A percentile compares a stretch with the other conserved stretches of the same genome.
Evolutionary conservation across 2,797 vertebrate genomes (phyloP).

Genomic region (Esox masquinongy): DNA sequence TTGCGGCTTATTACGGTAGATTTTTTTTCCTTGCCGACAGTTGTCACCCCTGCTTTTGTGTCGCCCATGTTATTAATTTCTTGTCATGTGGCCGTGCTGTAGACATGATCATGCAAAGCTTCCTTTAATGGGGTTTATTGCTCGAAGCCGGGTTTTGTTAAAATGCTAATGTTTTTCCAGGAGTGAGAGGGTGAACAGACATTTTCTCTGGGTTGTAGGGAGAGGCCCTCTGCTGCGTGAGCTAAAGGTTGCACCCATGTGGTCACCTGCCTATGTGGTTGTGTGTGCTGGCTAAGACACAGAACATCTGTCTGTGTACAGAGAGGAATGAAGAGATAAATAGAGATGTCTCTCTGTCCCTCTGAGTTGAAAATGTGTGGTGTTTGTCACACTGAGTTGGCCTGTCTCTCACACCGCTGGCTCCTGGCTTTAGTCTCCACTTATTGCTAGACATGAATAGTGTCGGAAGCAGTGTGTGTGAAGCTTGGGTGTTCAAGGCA

Average conservation of each 20-base stretch:
- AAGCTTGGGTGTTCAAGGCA: not conserved
- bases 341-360: not conserved
- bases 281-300: not conserved
- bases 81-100: not conserved
- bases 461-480: constrained; percentile 3
- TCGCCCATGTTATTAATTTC: not conserved
- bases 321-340: not conserved
- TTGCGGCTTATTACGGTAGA: not conserved
- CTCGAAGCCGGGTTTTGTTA: not conserved
- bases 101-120: not conserved
- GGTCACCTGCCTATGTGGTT: not conserved
- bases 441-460: not conserved
- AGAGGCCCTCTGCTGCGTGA: not conserved
- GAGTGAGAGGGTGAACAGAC: not conserved
- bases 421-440: not conserved
- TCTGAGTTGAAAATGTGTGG: not conserved
- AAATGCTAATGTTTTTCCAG: constrained; percentile 1
- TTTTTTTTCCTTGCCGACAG: not conserved
- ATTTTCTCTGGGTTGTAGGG: not conserved
- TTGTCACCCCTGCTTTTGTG: not conserved
- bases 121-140: constrained; percentile 4
- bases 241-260: not conserved
- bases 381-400: constrained; percentile 9
- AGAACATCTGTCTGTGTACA: not conserved
- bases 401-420: not conserved